Percentiles rank a stretch among this genome's conserved stretches.
Conservation (phyloP, 1,140 invertebrate genomes). For the Tetramorium simillimum region DNA sequence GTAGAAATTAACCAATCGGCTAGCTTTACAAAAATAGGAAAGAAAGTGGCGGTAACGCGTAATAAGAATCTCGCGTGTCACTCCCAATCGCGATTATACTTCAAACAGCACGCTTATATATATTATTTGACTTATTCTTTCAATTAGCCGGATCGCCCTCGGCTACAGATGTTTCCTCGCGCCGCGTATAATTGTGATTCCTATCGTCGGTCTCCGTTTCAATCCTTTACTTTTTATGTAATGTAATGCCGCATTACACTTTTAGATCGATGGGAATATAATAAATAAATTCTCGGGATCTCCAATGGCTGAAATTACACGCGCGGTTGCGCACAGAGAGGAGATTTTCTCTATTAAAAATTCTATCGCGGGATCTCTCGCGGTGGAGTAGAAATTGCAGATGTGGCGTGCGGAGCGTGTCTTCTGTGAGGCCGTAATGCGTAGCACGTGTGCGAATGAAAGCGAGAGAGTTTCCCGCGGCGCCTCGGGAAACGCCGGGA, state of each 20-base stretch:
- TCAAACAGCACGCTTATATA: neutral
- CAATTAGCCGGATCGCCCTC: neutral
- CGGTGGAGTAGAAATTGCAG: conserved; percentile 31
- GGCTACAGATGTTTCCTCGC: neutral
- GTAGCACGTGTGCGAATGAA: conserved; percentile 53
- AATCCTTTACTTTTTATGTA: neutral
- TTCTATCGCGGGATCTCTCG: conserved; percentile 12
- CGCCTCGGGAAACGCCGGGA: conserved; percentile 33
- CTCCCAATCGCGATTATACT: conserved; percentile 9
- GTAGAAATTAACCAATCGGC: neutral
- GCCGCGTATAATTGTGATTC: neutral
- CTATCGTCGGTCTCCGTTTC: neutral
- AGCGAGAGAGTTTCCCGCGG: conserved; percentile 49
- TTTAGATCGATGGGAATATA: neutral
- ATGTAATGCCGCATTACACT: neutral
- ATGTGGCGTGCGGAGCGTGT: conserved; percentile 10
- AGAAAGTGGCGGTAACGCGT: neutral
- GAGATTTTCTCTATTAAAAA: conserved; percentile 33
- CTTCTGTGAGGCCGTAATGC: conserved; percentile 13
- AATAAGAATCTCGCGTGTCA: neutral
- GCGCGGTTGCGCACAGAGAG: conserved; percentile 3
- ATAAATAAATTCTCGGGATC: conserved; percentile 17
- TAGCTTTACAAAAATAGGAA: neutral
- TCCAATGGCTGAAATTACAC: conserved; percentile 20
- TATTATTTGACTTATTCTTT: conserved; percentile 4